Base-by-base conservation (phyloP, 1,140 invertebrate genomes). In the Paralvinella palmiformis region DNA sequence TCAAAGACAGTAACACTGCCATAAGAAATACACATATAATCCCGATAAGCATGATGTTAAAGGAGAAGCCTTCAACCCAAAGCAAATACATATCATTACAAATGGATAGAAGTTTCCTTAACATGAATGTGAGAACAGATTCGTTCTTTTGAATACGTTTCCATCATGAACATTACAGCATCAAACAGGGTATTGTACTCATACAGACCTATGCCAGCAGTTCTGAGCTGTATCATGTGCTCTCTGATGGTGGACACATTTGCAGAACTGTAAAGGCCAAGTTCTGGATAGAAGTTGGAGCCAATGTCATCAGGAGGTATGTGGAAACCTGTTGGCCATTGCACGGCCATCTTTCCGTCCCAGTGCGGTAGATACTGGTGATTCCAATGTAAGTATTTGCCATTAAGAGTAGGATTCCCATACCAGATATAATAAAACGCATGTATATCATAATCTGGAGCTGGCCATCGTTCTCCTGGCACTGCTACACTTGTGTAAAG, bases 401-500 rank as follows among this genome's bases (percentile, higher is more conserved):
- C 77, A 72, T 84, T 78, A 66, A 67, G 64, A 53, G 71, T 63
- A 6, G 77, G 78, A 64, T 73, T 79, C 32, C 81, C 81, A 70
- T 83, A 84, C 83, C 83, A 84, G 4, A 80, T 75, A 69, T 84
- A 84, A 64, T 84, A 84, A 68, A 84, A 84, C 10, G 80, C 68
- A 67, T 84, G 83, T 32, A 82, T 72, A 69, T 81, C 71, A 63
- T 76, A 77, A 65, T 75, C 73, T n/a, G 62, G 41, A 33, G n/a
- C n/a, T n/a, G n/a, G n/a, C n/a, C n/a, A n/a, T n/a, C n/a, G n/a
- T n/a, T n/a, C n/a, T n/a, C n/a, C n/a, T n/a, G n/a, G n/a, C n/a
- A n/a, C n/a, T n/a, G n/a, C n/a, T n/a, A n/a, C n/a, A n/a, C n/a
- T n/a, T n/a, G n/a, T n/a, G n/a, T n/a, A n/a, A n/a, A n/a, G n/a